Base-by-base conservation (phyloP, 1,140 invertebrate genomes). In the Drosophila murphyi region DNA sequence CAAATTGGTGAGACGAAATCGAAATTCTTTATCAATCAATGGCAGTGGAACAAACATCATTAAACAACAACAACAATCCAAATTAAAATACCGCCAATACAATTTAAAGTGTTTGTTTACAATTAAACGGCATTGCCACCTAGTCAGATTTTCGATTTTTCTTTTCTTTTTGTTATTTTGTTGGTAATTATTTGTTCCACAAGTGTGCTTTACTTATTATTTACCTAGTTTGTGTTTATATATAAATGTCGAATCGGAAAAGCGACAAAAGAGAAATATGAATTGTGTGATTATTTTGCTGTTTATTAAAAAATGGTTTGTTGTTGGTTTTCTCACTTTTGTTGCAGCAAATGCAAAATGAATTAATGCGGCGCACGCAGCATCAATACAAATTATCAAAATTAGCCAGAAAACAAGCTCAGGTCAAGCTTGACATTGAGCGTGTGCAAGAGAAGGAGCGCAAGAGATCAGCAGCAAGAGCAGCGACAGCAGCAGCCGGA, bases 331-430 rank as follows among this genome's bases (percentile, higher is more conserved):
- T 62, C 50, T 63, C 56, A n/a, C 32, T 34, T 5, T 60, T 55
- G 41, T 65, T 65, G 62, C 56, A 72, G 68, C 50, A 20, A 39
- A 56, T 67, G 60, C 51, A 72, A 67, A 59, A 67, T 65, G 48
- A 67, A 76, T 50, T 72, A 76, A 72, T 55, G 50, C 54, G 37
- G 48, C 52, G 45, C 48, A 32, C 31, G 47, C 7, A 60, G 52
- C 31, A 57, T 48, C 39, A 43, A 41, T 10, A 10, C 39, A 35
- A 12, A 54, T 1, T 35, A 52, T 34, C 29, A 34, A 65, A 39
- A 32, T 28, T 32, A 62, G 12, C 2, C 28, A 47, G 45, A 37
- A 31, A 61, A 54, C 29, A 59, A 60, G 39, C 39, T 43, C 39
- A 43, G n/a, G 10, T n/a, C 10, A 35, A 45, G 45, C 60, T 35